phyloP scores from a whole-genome alignment of 2,888 invertebrate species.

The Tubulanus polymorphus region DNA sequence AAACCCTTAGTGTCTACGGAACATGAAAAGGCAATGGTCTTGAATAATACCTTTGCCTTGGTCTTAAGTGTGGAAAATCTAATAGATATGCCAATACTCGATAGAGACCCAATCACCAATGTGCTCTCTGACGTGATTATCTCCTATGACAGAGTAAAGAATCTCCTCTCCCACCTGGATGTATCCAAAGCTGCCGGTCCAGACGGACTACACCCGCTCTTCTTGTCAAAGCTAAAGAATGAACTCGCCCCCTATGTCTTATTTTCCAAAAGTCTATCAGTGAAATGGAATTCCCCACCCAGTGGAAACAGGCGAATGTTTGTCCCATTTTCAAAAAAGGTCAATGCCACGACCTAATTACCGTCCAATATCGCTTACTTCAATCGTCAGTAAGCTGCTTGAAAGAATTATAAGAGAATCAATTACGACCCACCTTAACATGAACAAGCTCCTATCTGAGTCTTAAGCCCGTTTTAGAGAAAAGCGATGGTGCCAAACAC shows the following conservation, averaged over 20 bases:
- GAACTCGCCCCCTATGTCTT: background rate
- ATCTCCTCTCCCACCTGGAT: background rate
- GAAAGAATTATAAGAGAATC: background rate
- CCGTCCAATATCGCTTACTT: background rate
- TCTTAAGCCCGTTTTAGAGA: too few relatives aligned
- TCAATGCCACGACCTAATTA: background rate
- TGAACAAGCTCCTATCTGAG: too few relatives aligned
- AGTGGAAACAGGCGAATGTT: background rate
- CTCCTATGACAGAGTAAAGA: background rate
- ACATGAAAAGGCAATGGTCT: background rate
- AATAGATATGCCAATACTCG: background rate
- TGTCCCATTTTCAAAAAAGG: background rate
- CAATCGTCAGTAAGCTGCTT: background rate
- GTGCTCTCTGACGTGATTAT: background rate
- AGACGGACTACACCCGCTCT: background rate
- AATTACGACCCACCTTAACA: too few relatives aligned
- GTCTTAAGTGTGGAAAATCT: background rate
- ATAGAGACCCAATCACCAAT: background rate
- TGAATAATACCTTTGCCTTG: background rate
- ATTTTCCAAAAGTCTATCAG: background rate
- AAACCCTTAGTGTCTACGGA: background rate
- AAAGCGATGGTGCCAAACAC: too few relatives aligned
- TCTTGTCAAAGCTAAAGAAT: background rate
- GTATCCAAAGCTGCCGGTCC: background rate
- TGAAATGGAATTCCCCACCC: background rate